Percentiles rank a stretch among this genome's conserved stretches.
These are phyloP conservation scores for Drosophila melanosoma DNA, from an alignment of 2,888 invertebrate species.

Conservation along the genomic window DNA sequence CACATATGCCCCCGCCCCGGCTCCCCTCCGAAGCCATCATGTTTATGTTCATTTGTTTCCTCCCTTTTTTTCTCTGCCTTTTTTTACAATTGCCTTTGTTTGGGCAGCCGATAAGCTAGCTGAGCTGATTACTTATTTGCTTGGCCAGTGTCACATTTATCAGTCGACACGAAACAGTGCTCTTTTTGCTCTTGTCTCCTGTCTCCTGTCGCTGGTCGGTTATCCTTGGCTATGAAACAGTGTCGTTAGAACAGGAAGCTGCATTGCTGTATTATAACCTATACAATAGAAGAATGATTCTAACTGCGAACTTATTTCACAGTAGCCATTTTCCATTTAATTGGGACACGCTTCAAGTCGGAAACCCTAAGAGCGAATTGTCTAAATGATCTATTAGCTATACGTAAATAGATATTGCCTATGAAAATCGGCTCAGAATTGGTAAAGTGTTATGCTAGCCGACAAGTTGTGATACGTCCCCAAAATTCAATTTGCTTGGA, in stretches of 20 bases:
- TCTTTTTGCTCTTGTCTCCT: background rate
- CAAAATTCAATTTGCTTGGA: background rate
- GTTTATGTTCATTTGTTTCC: background rate
- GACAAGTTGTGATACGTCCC: background rate
- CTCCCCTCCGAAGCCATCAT: background rate
- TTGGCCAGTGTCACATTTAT: conserved; percentile 40
- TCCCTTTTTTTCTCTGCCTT: background rate
- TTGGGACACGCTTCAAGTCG: conserved; percentile 1
- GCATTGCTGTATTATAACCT: conserved; percentile 6
- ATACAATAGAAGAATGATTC: conserved; percentile 27
- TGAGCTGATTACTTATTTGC: conserved; percentile 56
- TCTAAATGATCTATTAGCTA: background rate
- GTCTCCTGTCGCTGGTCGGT: background rate
- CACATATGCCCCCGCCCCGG: background rate
- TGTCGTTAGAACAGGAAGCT: conserved; percentile 29
- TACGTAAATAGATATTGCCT: background rate
- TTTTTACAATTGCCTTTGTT: conserved; percentile 56
- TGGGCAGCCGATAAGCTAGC: conserved; percentile 55
- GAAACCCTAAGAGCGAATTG: background rate
- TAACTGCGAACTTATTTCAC: conserved; percentile 22
- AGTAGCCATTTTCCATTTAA: background rate
- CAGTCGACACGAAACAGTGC: conserved; percentile 11
- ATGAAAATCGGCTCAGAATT: background rate
- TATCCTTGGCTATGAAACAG: conserved; percentile 21
- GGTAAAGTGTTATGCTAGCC: background rate